Evolutionary conservation across 2,113 vertebrate genomes (phyloP).

Genomic region (Excalfactoria chinensis): DNA sequence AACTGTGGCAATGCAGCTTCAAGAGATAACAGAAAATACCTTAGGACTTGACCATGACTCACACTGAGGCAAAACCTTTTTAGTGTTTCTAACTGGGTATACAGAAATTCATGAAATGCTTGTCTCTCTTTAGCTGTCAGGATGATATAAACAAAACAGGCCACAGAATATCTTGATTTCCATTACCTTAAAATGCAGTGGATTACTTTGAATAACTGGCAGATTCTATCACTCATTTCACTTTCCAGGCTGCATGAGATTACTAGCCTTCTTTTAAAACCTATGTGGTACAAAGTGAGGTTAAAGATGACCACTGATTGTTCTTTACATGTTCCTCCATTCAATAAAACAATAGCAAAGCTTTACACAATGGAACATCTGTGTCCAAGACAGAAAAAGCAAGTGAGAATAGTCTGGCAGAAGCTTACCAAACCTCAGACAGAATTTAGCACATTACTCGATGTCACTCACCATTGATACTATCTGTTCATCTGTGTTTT

Average conservation of each 20-base stretch:
- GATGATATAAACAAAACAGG: neutral
- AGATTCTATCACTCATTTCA: neutral
- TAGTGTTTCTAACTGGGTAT: neutral
- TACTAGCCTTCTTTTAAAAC: neutral
- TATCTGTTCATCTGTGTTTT: neutral
- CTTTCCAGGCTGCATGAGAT: neutral
- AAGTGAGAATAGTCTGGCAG: constrained; percentile 34
- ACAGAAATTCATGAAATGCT: neutral
- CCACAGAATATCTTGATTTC: neutral
- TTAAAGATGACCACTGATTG: neutral
- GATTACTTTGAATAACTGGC: neutral
- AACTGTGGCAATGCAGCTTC: neutral
- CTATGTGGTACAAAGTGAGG: neutral
- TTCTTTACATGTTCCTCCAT: neutral
- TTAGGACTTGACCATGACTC: neutral
- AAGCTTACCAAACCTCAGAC: neutral
- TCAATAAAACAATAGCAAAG: constrained; percentile 5
- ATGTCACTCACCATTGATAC: neutral
- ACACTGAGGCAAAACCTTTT: neutral
- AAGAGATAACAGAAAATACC: constrained; percentile 19
- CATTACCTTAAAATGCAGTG: neutral
- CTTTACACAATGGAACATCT: neutral
- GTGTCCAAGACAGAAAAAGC: constrained; percentile 7
- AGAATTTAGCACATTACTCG: neutral
- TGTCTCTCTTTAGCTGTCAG: neutral